Conservation (phyloP, 1,140 invertebrate genomes). For the Drosophila virilis region DNA sequence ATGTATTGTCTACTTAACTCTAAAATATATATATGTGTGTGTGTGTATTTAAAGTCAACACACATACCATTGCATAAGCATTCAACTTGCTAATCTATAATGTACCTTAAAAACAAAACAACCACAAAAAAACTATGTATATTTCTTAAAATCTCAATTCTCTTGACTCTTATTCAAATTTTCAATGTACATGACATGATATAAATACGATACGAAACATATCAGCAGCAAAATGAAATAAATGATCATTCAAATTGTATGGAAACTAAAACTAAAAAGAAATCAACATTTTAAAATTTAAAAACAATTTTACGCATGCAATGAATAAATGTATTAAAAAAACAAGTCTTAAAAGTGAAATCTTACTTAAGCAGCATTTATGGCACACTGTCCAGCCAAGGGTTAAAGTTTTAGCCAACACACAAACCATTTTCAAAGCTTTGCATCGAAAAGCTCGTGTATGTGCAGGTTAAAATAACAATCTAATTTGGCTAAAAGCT, state of each 20-base stretch:
- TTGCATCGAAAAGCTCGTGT: conserved; percentile 1
- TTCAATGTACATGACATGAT: conserved; percentile 74
- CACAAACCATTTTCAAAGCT: conserved; percentile 19
- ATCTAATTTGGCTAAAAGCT: not conserved
- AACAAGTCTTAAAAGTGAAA: not conserved
- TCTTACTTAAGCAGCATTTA: not conserved
- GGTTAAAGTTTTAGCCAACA: not conserved
- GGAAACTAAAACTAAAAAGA: conserved; percentile 33
- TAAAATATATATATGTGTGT: conserved; percentile 42
- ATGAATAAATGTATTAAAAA: conserved; percentile 79
- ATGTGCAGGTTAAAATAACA: not conserved
- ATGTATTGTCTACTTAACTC: conserved; percentile 78
- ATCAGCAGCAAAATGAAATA: conserved; percentile 17
- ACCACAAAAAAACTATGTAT: conserved; percentile 47
- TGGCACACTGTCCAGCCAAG: not conserved
- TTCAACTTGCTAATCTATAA: conserved; percentile 70
- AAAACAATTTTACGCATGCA: conserved; percentile 79
- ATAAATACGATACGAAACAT: conserved; percentile 35
- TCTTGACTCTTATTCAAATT: conserved; percentile 78
- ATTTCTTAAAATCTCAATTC: conserved; percentile 78
- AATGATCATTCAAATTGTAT: conserved; percentile 45
- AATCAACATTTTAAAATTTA: conserved; percentile 81
- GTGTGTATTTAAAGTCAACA: conserved; percentile 33
- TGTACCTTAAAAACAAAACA: conserved; percentile 68
- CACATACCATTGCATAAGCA: conserved; percentile 15